Base-by-base conservation (phyloP, 2,797 vertebrate species). In the Sebastolobus altivelis region DNA sequence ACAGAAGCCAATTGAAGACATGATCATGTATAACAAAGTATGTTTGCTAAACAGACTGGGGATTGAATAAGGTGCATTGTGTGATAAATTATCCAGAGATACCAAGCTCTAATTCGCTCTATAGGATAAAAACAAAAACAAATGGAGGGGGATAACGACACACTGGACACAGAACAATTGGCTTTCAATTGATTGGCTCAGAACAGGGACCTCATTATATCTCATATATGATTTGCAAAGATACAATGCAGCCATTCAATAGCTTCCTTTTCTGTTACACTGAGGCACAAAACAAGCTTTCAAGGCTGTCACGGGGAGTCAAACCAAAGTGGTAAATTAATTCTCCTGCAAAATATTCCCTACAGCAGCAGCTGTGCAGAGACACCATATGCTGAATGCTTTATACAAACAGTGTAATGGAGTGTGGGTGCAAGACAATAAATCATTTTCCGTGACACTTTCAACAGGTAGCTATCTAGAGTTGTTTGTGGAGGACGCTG, bases 311-410 rank as follows among this genome's bases (percentile, higher is more conserved):
- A 82, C 59, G 60, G 12, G 60, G 61, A 86, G 80, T 73, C 46
- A 72, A 89, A 87, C 59, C 65, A 82, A 84, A 88, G 74, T 80
- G 63, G 63, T 73, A 79, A 88, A 92, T 90, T 70, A 88, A 88
- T 88, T 85, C 69, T 87, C 80, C 74, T 68, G 59, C 77, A 83
- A 87, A 89, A 88, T 90, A 86, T 80, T 89, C 89, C 79, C 87
- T 65, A 66, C 83, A 87, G 81, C 72, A 86, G 74, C 82, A 89
- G 74, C 81, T 72, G 87, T 72, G 77, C 75, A 81, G 63, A 83
- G 84, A 56, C 65, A 33, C 86, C 83, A 75, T 88, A 85, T 81
- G 80, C 77, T 75, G 74, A 78, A 81, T 77, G 69, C 78, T 80
- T 83, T 89, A 86, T 81, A 87, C 79, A 90, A 92, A 92, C 85